A percentile compares a stretch with the other conserved stretches of the same genome.
Evolutionary conservation across 2,888 invertebrate species (phyloP).

Genomic region (Heliconius charithonia): DNA sequence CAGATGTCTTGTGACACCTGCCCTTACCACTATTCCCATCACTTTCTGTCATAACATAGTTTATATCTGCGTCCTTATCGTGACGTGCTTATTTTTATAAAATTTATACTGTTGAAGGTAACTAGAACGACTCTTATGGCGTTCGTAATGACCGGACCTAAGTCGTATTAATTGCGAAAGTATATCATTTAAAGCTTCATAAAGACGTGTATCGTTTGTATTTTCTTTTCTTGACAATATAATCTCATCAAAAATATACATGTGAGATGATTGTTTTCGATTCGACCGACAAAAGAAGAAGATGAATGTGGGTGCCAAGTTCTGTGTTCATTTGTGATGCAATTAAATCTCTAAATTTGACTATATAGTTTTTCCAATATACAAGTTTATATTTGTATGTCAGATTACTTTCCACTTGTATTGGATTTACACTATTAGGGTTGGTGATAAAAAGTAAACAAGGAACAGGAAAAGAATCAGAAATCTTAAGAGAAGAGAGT

Average conservation of each 20-base stretch:
- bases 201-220: background rate
- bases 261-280: background rate
- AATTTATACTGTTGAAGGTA: constrained; percentile 83
- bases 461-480: too few relatives aligned
- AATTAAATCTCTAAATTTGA: too few relatives aligned
- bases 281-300: background rate
- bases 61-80: constrained; percentile 68
- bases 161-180: constrained; percentile 67
- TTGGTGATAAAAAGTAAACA: too few relatives aligned
- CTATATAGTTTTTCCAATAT: too few relatives aligned
- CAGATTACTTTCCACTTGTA: too few relatives aligned
- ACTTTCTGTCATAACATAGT: constrained; percentile 64
- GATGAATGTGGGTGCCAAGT: too few relatives aligned
- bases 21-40: constrained; percentile 75
- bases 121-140: constrained; percentile 79
- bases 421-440: too few relatives aligned
- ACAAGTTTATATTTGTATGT: too few relatives aligned
- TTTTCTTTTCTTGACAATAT: background rate
- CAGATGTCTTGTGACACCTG: constrained; percentile 83
- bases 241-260: background rate
- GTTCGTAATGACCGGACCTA: constrained; percentile 76
- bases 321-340: too few relatives aligned
- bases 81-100: constrained; percentile 80
- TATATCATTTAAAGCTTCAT: constrained; percentile 28
- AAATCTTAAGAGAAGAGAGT: too few relatives aligned